Evolutionary conservation across 1,140 invertebrate genomes (phyloP), one percentile per base, ranked within the genome.

Genomic region (Atta colombica): DNA sequence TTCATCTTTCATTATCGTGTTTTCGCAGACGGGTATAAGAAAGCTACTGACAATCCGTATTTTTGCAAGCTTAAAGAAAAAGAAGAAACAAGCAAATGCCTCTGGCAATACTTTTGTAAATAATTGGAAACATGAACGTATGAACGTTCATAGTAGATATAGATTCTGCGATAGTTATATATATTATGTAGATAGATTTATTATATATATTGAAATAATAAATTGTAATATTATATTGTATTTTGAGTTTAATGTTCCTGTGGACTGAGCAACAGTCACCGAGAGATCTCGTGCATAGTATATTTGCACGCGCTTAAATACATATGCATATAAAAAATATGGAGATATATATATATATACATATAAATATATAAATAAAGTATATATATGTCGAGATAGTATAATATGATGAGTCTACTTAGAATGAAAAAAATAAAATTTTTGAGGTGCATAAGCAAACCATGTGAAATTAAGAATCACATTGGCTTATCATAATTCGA

Each of bases 251-350:
- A 93, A 94, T 95, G 94, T 95, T 94, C 94, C 94, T 94, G 91
- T 91, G 65, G 90, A 92, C 93, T 94, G 91, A 91, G 87, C 69
- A 87, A 91, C 92, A 90, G 93, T 91, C 88, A 93, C 81, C 81
- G 88, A 93, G 90, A 94, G 93, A 94, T 94, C 94, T 95, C 94
- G 93, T 94, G 93, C 92, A 94, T 94, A 93, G 93, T 91, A 91
- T 90, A 87, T 81, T 87, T 91, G 81, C 85, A 77, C 88, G 77
- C 65, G 72, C 68, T 66, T 85, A 82, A 86, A 78, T 69, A 25
- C 51, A 74, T 89, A 81, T 84, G 65, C 65, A 65, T 61, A 75
- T 28, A 31, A 77, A 58, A 49, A 53, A 77, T 60, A 63, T 71
- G 58, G 12, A 65, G 8, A 88, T 61, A 28, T 72, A 78, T 81